Percentiles rank a stretch among this genome's conserved stretches.
These are phyloP conservation scores for human DNA, from an alignment of 2,113 vertebrate genomes.

Conservation along the genomic window DNA sequence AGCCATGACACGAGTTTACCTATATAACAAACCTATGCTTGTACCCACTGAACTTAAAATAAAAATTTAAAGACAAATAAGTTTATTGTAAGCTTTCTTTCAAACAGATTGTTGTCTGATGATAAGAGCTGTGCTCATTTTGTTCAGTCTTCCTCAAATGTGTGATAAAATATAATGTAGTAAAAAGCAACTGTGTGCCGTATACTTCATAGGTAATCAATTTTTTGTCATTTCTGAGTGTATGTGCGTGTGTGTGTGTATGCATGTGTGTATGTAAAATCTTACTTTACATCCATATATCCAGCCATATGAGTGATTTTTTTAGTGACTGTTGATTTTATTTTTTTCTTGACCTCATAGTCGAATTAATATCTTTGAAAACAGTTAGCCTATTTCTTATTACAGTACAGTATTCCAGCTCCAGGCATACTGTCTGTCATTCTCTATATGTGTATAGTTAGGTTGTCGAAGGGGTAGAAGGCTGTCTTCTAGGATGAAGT, in stretches of 20 bases:
- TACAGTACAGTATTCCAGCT: neutral
- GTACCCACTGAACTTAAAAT: too few relatives aligned
- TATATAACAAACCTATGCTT: too few relatives aligned
- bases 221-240: neutral
- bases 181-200: neutral
- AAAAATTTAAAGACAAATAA: neutral
- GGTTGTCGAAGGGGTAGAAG: neutral
- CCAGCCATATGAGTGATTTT: neutral
- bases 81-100: neutral
- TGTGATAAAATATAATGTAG: neutral
- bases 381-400: neutral
- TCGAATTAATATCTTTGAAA: neutral
- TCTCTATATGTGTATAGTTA: neutral
- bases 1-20: too few relatives aligned
- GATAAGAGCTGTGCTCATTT: neutral
- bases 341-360: neutral
- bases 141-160: neutral
- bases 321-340: neutral
- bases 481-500: neutral
- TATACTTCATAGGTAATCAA: neutral
- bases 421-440: neutral
- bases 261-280: neutral
- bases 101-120: neutral
- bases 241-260: neutral
- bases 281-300: neutral